These are phyloP conservation scores for Noctua fimbriata DNA, from an alignment of 2,888 invertebrate species.

Conservation along the genomic window DNA sequence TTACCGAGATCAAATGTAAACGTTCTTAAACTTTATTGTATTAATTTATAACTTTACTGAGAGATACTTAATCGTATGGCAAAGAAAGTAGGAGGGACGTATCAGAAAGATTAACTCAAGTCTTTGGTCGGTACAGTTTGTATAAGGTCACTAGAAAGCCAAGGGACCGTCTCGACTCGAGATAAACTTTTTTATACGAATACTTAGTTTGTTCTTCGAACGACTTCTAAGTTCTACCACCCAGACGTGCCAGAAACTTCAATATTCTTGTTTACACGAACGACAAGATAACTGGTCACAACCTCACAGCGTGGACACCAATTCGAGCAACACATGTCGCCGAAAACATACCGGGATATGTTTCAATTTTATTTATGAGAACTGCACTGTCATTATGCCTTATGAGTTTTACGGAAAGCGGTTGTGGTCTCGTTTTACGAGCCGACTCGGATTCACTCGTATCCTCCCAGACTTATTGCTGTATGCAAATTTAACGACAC, in stretches of 20 bases:
- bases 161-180: slow-evolving; percentile 18
- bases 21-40: slow-evolving; percentile 31
- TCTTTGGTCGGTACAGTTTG: slow-evolving; percentile 31
- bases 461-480: slow-evolving; percentile 80
- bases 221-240: slow-evolving; percentile 25
- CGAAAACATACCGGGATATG: slow-evolving; percentile 67
- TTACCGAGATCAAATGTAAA: slow-evolving; percentile 51
- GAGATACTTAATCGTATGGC: slow-evolving; percentile 11
- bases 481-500: slow-evolving; percentile 84
- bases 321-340: slow-evolving; percentile 33
- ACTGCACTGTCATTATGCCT: slow-evolving; percentile 71
- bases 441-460: slow-evolving; percentile 72
- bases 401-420: slow-evolving; percentile 77
- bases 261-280: slow-evolving; percentile 54
- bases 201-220: slow-evolving; percentile 53
- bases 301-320: slow-evolving; percentile 35
- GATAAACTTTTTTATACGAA: slow-evolving; percentile 44
- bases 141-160: slow-evolving; percentile 40
- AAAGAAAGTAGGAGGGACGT: slow-evolving; percentile 18
- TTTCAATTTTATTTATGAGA: slow-evolving; percentile 70
- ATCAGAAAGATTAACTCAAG: slow-evolving; percentile 27
- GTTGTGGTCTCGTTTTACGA: slow-evolving; percentile 76
- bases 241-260: slow-evolving; percentile 37
- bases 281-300: slow-evolving; percentile 38
- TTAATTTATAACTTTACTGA: slow-evolving; percentile 22